phyloP scores from a whole-genome alignment of 2,888 invertebrate species.

The Drosophila neutralis region DNA sequence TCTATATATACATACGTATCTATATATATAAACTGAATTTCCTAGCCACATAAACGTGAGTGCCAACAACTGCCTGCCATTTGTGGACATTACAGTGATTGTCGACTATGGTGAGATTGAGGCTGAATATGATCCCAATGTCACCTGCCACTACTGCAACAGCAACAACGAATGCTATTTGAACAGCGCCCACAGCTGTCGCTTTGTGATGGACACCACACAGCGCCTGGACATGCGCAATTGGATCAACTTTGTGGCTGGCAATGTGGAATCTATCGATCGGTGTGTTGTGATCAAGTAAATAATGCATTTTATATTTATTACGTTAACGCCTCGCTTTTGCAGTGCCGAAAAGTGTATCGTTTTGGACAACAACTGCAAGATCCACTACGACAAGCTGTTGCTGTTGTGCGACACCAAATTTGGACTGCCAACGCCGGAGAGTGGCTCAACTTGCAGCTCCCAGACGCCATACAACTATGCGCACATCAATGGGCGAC shows the following conservation, averaged over 20 bases:
- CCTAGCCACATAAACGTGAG: conserved; percentile 34
- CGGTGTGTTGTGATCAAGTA: conserved; percentile 50
- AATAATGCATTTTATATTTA: neutral
- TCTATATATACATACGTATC: no score
- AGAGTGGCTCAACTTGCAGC: no score
- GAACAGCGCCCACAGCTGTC: conserved; percentile 48
- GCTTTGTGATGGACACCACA: conserved; percentile 65
- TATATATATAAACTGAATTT: neutral
- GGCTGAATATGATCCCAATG: conserved; percentile 65
- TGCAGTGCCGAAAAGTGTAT: conserved; percentile 57
- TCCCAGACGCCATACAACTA: conserved; percentile 68
- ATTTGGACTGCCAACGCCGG: conserved; percentile 47
- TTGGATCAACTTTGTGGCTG: conserved; percentile 70
- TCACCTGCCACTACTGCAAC: conserved; percentile 56
- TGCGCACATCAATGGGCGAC: conserved; percentile 68
- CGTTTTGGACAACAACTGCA: conserved; percentile 58
- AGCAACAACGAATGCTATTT: conserved; percentile 57
- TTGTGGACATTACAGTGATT: conserved; percentile 71
- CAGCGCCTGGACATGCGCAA: conserved; percentile 73
- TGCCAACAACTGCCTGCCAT: conserved; percentile 63
- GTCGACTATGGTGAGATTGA: conserved; percentile 65
- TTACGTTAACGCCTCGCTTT: neutral
- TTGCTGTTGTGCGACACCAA: conserved; percentile 60
- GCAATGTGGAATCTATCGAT: conserved; percentile 58
- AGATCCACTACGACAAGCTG: conserved; percentile 71